Evolutionary conservation across 2,113 vertebrate genomes (phyloP).

Genomic region (Asarcornis scutulata): DNA sequence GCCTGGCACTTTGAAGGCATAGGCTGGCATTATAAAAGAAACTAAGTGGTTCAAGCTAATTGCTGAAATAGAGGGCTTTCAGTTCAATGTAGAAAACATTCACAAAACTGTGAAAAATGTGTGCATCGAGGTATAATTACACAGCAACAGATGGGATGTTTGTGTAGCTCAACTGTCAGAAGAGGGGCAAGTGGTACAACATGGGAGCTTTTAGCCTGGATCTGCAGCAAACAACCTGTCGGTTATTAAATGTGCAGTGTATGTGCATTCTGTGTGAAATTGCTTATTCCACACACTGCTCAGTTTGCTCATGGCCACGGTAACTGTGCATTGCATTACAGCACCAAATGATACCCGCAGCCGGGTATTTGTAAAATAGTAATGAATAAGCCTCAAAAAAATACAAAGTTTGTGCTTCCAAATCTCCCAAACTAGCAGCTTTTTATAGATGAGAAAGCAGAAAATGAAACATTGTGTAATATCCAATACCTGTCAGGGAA

Average conservation of each 20-base stretch:
- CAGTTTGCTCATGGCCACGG: neutral
- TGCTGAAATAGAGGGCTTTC: neutral
- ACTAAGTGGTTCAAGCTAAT: neutral
- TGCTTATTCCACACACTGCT: rapidly evolving
- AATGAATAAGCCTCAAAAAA: neutral
- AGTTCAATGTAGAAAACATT: neutral
- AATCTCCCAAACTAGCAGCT: neutral
- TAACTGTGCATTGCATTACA: rapidly evolving
- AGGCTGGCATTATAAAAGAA: neutral
- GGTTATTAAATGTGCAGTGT: rapidly evolving
- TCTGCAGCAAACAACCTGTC: neutral
- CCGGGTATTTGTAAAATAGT: rapidly evolving
- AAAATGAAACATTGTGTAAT: neutral
- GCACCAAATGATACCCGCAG: neutral
- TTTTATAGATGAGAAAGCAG: neutral
- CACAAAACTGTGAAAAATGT: neutral
- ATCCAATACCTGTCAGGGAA: neutral
- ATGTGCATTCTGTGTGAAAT: rapidly evolving
- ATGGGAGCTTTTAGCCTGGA: neutral
- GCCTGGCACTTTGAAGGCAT: neutral
- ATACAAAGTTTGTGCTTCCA: neutral
- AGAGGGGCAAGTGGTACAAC: neutral
- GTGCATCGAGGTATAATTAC: neutral
- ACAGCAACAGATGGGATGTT: neutral
- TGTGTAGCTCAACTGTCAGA: neutral